These are phyloP conservation scores for Anolis carolinensis DNA, from an alignment of 2,113 vertebrate genomes.

Conservation along the genomic window DNA sequence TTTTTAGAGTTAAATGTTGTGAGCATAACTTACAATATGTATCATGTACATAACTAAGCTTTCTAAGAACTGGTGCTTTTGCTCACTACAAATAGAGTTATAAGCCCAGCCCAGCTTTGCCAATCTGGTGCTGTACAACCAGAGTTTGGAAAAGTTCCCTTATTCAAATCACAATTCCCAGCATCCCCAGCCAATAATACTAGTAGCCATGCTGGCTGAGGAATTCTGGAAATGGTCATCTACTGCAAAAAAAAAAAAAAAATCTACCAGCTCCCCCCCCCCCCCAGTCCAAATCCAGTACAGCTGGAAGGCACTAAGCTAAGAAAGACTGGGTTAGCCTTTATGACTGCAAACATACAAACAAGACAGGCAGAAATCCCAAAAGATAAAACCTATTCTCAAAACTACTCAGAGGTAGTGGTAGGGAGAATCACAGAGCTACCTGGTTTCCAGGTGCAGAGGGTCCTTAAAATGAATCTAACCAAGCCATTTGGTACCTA, in stretches of 20 bases:
- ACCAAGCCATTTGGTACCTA: not conserved
- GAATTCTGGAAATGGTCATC: too few relatives aligned
- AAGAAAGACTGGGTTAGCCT: not conserved
- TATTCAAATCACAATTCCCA: too few relatives aligned
- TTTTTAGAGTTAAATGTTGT: not conserved
- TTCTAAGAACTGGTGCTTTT: not conserved
- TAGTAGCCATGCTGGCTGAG: too few relatives aligned
- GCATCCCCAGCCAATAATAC: too few relatives aligned
- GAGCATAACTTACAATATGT: not conserved
- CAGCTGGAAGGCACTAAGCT: not conserved
- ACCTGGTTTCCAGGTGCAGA: not conserved
- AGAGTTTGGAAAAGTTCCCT: too few relatives aligned
- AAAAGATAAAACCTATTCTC: not conserved
- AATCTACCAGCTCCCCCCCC: too few relatives aligned
- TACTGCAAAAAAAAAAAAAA: too few relatives aligned
- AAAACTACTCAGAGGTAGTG: not conserved
- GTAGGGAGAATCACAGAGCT: not conserved
- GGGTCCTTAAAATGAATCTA: not conserved
- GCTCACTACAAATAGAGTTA: not conserved
- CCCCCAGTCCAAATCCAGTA: too few relatives aligned
- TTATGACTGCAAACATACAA: too few relatives aligned
- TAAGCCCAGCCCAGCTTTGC: not conserved
- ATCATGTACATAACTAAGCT: not conserved
- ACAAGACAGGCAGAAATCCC: not conserved
- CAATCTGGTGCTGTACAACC: too few relatives aligned